These are phyloP conservation scores for Nesogale talazaci DNA, from an alignment of 2,113 vertebrate genomes.

Conservation along the genomic window DNA sequence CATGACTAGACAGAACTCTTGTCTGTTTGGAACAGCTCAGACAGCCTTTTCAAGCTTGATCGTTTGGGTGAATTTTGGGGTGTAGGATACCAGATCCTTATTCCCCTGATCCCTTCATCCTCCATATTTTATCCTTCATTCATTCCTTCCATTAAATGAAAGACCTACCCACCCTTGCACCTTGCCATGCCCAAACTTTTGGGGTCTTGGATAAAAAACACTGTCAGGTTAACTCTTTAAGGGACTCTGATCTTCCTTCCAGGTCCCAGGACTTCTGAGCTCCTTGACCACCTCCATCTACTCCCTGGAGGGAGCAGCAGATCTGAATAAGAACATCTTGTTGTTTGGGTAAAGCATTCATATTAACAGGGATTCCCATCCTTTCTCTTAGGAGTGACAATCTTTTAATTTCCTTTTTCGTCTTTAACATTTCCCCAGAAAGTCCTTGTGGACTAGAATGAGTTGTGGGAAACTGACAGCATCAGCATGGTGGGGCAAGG, in stretches of 20 bases:
- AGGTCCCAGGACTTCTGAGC: background rate
- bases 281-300: background rate
- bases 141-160: background rate
- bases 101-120: background rate
- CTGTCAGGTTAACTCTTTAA: background rate
- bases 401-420: background rate
- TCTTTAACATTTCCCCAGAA: background rate
- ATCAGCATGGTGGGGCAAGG: background rate
- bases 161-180: background rate
- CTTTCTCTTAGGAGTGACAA: background rate
- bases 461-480: background rate
- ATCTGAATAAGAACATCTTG: background rate
- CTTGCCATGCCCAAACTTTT: background rate
- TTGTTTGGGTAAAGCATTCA: background rate
- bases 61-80: constrained; percentile 35
- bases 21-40: constrained; percentile 58
- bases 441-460: background rate
- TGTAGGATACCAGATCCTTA: constrained; percentile 3
- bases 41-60: constrained; percentile 42
- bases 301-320: too few species aligned
- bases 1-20: background rate
- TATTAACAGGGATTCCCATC: background rate
- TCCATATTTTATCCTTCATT: background rate
- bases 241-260: background rate
- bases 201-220: background rate